Evolutionary conservation across 1,140 invertebrate genomes (phyloP).

Genomic region (Psilanteris sp.): DNA sequence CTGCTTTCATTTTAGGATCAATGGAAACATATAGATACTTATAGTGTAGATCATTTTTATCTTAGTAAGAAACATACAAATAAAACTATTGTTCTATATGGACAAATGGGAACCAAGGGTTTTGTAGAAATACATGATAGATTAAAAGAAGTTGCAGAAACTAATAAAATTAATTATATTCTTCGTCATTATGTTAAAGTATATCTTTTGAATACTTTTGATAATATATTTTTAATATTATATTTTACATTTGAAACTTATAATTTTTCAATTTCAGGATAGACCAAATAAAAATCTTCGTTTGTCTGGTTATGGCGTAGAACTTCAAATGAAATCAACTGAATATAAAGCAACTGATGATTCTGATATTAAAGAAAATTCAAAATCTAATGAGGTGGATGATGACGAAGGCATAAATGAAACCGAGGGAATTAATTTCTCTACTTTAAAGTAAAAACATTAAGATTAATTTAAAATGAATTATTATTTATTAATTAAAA

Average conservation of each 20-base stretch:
- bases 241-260: neutral
- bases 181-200: conserved; percentile 92
- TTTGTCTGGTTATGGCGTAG: conserved; percentile 98
- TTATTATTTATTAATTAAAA: conserved; percentile 6
- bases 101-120: conserved; percentile 87
- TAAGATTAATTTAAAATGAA: neutral
- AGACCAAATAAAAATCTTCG: conserved; percentile 83
- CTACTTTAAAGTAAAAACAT: conserved; percentile 84
- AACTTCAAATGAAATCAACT: conserved; percentile 98
- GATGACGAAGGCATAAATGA: conserved; percentile 83
- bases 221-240: conserved; percentile 6
- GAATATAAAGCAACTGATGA: conserved; percentile 99
- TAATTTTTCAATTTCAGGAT: too few species aligned
- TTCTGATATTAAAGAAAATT: conserved; percentile 84
- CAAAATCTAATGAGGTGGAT: conserved; percentile 79
- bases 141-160: conserved; percentile 84
- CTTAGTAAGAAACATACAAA: conserved; percentile 85
- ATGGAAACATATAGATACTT: conserved; percentile 81
- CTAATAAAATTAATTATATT: conserved; percentile 90
- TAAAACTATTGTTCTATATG: conserved; percentile 90
- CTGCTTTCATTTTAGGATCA: conserved; percentile 65
- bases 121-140: conserved; percentile 88
- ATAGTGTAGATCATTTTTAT: conserved; percentile 92
- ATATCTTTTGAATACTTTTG: too few species aligned
- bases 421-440: conserved; percentile 95